Evolutionary conservation across 1,140 invertebrate species (phyloP), one percentile per base, ranked within the genome.

Genomic region (Brachionus asplanchnoidis): DNA sequence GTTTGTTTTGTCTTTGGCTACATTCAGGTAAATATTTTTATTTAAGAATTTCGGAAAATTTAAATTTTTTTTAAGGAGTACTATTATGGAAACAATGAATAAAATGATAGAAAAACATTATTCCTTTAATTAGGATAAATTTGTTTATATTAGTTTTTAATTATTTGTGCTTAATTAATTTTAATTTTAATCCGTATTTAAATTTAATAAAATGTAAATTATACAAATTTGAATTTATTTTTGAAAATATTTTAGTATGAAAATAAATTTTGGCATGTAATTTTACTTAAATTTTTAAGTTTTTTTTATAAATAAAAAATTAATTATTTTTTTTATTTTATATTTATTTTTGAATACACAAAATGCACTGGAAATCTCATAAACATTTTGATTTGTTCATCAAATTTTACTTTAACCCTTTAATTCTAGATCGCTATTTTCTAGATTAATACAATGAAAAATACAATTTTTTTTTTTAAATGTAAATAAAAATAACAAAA

Each of bases 1-100:
- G 0, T 97, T 96, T 89, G 90, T 98, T 68, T 91, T 95, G 82
- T 93, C 96, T 88, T 94, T 95, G 88, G 93, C 93, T 87, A 90
- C 93, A 5, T 97, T 97, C 89, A 93, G 95, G 94, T 95, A 91
- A 86, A 86, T 85, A 17, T 42, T 8, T 20, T n/a, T 17, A 46
- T 26, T 2, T 65, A 1, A 68, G 5, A 32, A 23, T 5, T 28
- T 23, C 14, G 11, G 5, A 14, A 11, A 68, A 28, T 7, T 28
- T 23, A 12, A 28, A 28, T 1, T 28, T 28, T 14, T 14, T 44
- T 42, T 17, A 73, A 73, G 36, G 23, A 77, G 28, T 28, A 26
- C 73, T 23, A 77, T 77, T 9, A 46, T 77, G 9, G 73, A 77
- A 14, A 77, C 42, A 50, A 77, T 77, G 73, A 50, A 77, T 28